Evolutionary conservation across 1,140 invertebrate genomes (phyloP), one percentile per base, ranked within the genome.

Genomic region (Teleogryllus occipitalis): DNA sequence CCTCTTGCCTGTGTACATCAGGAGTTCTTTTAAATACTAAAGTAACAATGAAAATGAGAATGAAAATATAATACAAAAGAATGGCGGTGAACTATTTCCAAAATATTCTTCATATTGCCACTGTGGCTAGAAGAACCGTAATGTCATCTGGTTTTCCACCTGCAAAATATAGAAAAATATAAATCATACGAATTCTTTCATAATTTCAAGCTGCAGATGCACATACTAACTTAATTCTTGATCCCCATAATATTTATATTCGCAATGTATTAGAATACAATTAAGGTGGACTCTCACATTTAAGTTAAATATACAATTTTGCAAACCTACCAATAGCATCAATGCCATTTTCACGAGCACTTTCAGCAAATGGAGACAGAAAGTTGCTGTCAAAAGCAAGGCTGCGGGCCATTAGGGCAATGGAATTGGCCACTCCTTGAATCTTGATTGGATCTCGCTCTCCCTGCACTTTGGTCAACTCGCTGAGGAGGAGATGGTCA

Each of bases 141-240:
- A 99, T 98, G 88, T 99, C 97, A 86, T 99, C 97, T 76, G 96
- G 96, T 89, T 98, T 98, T 80, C 97, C 96, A 86, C 97, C 96
- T 97, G 87, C 79, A 90, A 92, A 86, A 83, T 85, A 87, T 85
- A 83, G 83, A 83, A 85, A 22, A 76, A 18, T 8, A 8, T 15
- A 47, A 8, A 39, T 39, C 5, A 39, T 39, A 39, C 27, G 1
- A 39, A 39, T 39, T 39, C 27, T 39, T 39, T 39, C 27, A 2
- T 39, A 39, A 39, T 39, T 39, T 39, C 27, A 39, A 39, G 27
- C 27, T 39, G 5, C 27, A 39, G 27, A 39, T 39, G 27, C 27
- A 39, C 27, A 39, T 39, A 39, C 27, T 5, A 39, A 39, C 1
- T 39, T 39, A 39, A n/a, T 12, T 72, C 10, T 12, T 72, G 65